Conservation (phyloP, 2,797 vertebrate genomes). For the Petrocephalus schoutedeni region DNA sequence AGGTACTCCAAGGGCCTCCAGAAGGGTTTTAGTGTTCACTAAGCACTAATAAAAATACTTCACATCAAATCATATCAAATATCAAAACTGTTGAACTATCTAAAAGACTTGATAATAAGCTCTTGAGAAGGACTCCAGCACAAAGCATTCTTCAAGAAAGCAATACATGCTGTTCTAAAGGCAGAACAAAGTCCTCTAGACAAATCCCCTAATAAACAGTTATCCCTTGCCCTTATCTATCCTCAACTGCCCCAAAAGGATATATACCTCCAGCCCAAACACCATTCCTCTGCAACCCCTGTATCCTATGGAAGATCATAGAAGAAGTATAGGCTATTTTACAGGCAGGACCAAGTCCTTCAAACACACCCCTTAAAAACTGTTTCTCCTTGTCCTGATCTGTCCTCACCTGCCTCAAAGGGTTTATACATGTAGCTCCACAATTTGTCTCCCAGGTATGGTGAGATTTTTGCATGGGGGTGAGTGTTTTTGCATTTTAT, state of each 20-base stretch:
- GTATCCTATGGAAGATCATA: background rate
- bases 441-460: background rate
- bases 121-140: background rate
- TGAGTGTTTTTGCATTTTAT: too few relatives aligned
- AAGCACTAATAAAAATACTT: background rate
- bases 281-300: background rate
- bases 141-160: background rate
- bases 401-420: background rate
- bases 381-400: background rate
- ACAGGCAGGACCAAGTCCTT: background rate
- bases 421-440: background rate
- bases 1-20: background rate
- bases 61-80: background rate
- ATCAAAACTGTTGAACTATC: background rate
- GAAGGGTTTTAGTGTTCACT: background rate
- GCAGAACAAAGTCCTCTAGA: background rate
- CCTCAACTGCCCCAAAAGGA: background rate
- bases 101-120: too few relatives aligned
- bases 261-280: background rate
- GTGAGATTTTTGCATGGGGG: background rate
- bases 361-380: background rate
- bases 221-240: background rate
- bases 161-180: background rate
- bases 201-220: background rate
- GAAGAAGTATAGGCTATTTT: background rate